Conservation (phyloP, 2,113 vertebrate genomes). For the Octodon degus region DNA sequence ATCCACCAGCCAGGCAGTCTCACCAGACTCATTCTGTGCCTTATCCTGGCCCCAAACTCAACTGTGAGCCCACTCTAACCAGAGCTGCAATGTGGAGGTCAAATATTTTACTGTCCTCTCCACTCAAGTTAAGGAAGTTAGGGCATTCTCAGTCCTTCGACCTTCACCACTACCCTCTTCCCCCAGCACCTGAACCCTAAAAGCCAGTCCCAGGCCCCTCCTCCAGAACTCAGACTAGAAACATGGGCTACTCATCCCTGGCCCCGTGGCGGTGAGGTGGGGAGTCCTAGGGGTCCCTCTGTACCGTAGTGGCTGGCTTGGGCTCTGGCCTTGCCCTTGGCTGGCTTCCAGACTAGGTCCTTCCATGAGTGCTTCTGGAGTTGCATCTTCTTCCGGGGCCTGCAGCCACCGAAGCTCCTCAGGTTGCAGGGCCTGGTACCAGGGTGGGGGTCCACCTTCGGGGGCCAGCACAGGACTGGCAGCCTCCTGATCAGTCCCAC, state of each 20-base stretch:
- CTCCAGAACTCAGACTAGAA: not conserved
- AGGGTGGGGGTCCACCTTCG: slow-evolving; percentile 87
- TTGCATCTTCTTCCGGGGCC: slow-evolving; percentile 69
- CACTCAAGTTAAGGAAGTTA: not conserved
- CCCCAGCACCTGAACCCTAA: not conserved
- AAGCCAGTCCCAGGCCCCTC: not conserved
- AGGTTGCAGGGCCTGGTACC: slow-evolving; percentile 93
- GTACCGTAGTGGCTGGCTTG: slow-evolving; percentile 91
- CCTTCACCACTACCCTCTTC: rapidly evolving
- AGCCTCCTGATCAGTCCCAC: slow-evolving; percentile 88
- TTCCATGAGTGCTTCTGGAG: slow-evolving; percentile 76
- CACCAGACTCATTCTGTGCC: not conserved
- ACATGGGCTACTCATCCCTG: not conserved
- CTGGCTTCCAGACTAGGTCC: slow-evolving; percentile 83
- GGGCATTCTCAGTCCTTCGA: not conserved
- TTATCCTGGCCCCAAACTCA: not conserved
- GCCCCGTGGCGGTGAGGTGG: not conserved
- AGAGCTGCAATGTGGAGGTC: not conserved
- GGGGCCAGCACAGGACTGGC: slow-evolving; percentile 92
- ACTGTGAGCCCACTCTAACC: not conserved
- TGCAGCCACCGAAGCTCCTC: slow-evolving; percentile 93
- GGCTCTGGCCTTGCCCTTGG: slow-evolving; percentile 69
- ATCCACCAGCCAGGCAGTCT: not conserved
- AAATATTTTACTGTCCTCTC: not conserved
- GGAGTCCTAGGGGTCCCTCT: not conserved